These are phyloP conservation scores for Oophaga pumilio DNA, from an alignment of 2,113 vertebrate species.

Conservation along the genomic window DNA sequence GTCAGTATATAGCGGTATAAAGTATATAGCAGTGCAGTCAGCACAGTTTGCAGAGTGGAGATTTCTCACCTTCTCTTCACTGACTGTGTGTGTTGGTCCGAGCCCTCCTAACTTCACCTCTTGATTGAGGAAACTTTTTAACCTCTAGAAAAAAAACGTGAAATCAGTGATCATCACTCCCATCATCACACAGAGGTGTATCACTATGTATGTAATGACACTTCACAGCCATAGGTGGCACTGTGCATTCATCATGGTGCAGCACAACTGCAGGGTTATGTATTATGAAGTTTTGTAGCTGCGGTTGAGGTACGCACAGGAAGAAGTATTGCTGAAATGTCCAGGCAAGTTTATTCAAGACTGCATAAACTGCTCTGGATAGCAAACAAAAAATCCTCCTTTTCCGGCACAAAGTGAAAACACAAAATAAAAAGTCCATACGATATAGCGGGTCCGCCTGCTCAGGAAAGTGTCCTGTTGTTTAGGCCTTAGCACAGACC, in stretches of 20 bases:
- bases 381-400: too few relatives aligned
- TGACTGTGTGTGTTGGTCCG: slow-evolving; percentile 77
- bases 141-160: not conserved
- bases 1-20: not conserved
- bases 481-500: too few relatives aligned
- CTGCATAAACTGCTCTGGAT: too few relatives aligned
- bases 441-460: too few relatives aligned
- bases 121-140: slow-evolving; percentile 62
- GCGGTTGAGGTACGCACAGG: too few relatives aligned
- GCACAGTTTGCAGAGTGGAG: too few relatives aligned
- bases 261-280: not conserved
- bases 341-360: too few relatives aligned
- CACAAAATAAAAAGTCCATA: too few relatives aligned
- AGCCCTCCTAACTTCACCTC: slow-evolving; percentile 81
- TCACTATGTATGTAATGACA: not conserved
- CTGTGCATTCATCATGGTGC: not conserved
- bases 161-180: not conserved
- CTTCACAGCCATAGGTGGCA: not conserved
- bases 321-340: too few relatives aligned
- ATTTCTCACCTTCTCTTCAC: slow-evolving; percentile 79
- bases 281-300: too few relatives aligned
- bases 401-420: too few relatives aligned
- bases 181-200: not conserved
- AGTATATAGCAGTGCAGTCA: not conserved
- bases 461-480: too few relatives aligned